Percentiles rank a stretch among this genome's conserved stretches.
Evolutionary conservation across 2,888 invertebrate species (phyloP).

Genomic region (Arrhopalites spinosus): DNA sequence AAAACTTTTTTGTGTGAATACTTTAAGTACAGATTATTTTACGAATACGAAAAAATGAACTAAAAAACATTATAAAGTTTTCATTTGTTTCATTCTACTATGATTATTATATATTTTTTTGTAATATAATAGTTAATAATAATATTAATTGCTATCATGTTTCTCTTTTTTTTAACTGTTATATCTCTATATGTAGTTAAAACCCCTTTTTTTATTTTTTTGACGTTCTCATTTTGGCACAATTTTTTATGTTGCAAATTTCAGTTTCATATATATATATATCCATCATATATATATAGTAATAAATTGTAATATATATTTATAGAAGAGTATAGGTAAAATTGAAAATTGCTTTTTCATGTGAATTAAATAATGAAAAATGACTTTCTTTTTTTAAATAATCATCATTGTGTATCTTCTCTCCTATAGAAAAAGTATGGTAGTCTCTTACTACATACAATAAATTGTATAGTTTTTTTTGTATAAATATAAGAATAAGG

Average conservation of each 20-base stretch:
- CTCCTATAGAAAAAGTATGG: no score
- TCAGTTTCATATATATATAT: conserved; percentile 9
- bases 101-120: no score
- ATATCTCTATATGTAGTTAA: conserved; percentile 4
- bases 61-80: no score
- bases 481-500: no score
- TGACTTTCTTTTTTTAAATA: no score
- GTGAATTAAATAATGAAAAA: background rate
- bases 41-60: conserved; percentile 3
- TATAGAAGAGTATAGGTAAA: background rate
- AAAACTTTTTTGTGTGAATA: no score
- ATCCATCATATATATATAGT: background rate
- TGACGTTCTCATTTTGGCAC: conserved; percentile 35
- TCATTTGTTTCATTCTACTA: no score
- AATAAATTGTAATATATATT: background rate
- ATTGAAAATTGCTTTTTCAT: background rate
- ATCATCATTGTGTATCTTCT: no score
- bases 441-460: no score
- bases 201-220: conserved; percentile 21
- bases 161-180: background rate
- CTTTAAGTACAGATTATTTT: no score
- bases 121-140: no score
- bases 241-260: conserved; percentile 11
- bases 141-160: background rate
- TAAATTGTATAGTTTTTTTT: no score